Evolutionary conservation across 2,888 invertebrate genomes (phyloP).

Genomic region (Leptinotarsa tumamoca): DNA sequence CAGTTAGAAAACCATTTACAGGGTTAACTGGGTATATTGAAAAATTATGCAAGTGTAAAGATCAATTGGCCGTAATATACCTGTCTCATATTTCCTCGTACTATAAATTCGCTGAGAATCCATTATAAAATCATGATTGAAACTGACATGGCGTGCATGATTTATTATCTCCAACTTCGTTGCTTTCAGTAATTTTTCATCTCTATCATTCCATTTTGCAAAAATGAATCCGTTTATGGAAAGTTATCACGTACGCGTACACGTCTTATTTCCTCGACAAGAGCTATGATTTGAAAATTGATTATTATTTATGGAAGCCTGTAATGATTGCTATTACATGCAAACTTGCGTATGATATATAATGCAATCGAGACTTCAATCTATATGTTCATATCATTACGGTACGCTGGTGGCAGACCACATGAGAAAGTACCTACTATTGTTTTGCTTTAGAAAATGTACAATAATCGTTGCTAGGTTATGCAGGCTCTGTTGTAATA

Average conservation of each 20-base stretch:
- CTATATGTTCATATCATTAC: slow-evolving; percentile 8
- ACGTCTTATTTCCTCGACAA: slow-evolving; percentile 11
- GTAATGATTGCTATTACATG: slow-evolving; percentile 10
- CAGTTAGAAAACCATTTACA: too few species aligned
- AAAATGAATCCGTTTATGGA: background rate
- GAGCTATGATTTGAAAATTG: slow-evolving; percentile 19
- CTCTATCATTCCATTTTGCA: background rate
- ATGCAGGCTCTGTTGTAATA: too few species aligned
- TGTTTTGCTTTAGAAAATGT: background rate
- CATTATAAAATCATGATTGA: background rate
- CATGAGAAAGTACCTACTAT: background rate
- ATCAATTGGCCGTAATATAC: too few species aligned
- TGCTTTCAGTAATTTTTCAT: background rate
- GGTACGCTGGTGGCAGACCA: background rate
- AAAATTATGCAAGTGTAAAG: too few species aligned
- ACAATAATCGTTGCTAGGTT: too few species aligned
- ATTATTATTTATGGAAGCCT: slow-evolving; percentile 5
- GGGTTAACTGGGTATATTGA: too few species aligned
- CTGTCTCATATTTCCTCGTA: too few species aligned
- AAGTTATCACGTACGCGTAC: slow-evolving; percentile 5
- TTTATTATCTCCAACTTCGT: background rate
- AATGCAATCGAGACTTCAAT: slow-evolving; percentile 14
- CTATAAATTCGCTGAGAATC: background rate
- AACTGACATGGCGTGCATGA: background rate
- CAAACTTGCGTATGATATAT: slow-evolving; percentile 14